Evolutionary conservation across 2,113 vertebrate genomes (phyloP), one percentile per base, ranked within the genome.

Genomic region (Cranoglanis bouderius): DNA sequence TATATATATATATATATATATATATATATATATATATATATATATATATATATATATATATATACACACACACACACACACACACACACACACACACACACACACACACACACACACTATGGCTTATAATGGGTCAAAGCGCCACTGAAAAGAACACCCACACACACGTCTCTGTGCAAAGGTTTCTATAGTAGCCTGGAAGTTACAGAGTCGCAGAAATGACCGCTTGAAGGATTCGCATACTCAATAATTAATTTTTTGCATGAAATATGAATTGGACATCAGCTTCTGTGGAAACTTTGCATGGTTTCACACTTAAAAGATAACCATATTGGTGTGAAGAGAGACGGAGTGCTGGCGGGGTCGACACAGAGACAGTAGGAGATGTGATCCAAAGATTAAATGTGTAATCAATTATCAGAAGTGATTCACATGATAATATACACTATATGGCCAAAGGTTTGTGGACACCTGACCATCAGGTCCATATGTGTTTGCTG

Each of bases 191-290:
- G 74, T 77, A 49, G 19, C 5, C 2, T 46, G 24, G 72, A 43
- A 75, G 40, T 46, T 13, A 74, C 21, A 4, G 74, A 43, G 3
- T 75, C 21, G 18, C 13, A 49, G 46, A 51, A 51, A 51, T 78
- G 46, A n/a, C 43, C 24, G 1, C 74, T 29, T 78, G 40, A 29
- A 6, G 13, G 29, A 49, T 84, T 29, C 12, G 26, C 82, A 67
- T 49, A 8, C 40, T 84, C 24, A 84, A 49, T 84, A 84, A 84
- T 84, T 49, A 6, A 49, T 84, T 29, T 84, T 13, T 46, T 18
- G 16, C 63, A 67, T 84, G 40, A 65, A 84, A 67, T 84, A 65
- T 84, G 40, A 32, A 84, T 65, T 84, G 43, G 13, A 19, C 77
- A 80, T 32, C 43, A 7, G 29, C 46, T 51, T 6, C 77, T 51